Conservation (phyloP, 2,797 vertebrate species). For the Aulostomus chinensis region DNA sequence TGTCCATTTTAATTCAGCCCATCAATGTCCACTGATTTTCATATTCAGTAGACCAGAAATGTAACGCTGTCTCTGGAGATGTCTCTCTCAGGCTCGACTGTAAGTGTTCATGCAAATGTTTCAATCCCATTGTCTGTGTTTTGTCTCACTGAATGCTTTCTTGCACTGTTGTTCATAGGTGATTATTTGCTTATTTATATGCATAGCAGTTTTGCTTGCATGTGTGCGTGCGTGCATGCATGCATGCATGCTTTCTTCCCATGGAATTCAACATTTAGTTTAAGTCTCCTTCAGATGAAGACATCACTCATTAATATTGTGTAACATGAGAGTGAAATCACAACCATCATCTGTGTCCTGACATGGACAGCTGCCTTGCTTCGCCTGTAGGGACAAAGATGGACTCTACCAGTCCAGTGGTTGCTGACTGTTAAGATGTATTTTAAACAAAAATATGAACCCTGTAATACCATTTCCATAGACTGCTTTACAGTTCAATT, state of each 20-base stretch:
- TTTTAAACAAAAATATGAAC: conserved; percentile 58
- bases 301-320: no score
- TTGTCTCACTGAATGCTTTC: conserved; percentile 47
- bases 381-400: conserved; percentile 28
- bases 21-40: conserved; percentile 38
- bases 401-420: conserved; percentile 48
- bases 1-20: conserved; percentile 21
- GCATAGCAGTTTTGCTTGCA: no score
- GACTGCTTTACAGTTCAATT: conserved; percentile 62
- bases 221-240: no score
- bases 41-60: conserved; percentile 37
- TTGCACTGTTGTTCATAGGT: conserved; percentile 61
- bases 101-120: conserved; percentile 28
- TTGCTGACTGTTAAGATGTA: conserved; percentile 59
- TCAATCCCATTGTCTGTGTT: conserved; percentile 43
- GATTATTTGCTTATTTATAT: conserved; percentile 66
- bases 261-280: no score
- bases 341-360: no score
- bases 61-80: conserved; percentile 27
- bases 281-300: no score
- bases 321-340: no score
- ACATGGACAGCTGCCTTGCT: conserved; percentile 40
- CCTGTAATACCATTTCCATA: conserved; percentile 66
- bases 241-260: no score
- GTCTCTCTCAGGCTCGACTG: conserved; percentile 56